phyloP scores from a whole-genome alignment of 2,113 vertebrate genomes.

The Nerophis lumbriciformis region DNA sequence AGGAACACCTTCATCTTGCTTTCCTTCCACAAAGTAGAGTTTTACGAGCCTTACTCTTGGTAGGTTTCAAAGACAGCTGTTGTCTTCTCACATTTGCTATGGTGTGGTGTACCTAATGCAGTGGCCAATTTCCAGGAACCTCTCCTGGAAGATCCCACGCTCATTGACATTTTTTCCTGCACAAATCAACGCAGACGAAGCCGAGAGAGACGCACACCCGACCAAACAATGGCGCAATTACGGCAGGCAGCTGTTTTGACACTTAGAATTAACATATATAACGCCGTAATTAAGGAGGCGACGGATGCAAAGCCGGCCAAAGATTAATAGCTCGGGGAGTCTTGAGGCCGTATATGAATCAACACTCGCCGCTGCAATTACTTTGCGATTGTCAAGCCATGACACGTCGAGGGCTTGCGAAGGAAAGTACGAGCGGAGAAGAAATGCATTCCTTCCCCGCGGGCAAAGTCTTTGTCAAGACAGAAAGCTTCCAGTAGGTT shows the following conservation, averaged over 20 bases:
- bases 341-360: slow-evolving; percentile 14
- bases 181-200: not conserved
- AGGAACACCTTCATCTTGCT: too few species aligned
- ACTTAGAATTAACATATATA: slow-evolving; percentile 46
- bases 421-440: slow-evolving; percentile 16
- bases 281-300: slow-evolving; percentile 34
- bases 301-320: slow-evolving; percentile 21
- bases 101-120: too few species aligned
- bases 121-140: not conserved
- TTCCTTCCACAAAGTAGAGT: too few species aligned
- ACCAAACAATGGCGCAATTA: slow-evolving; percentile 38
- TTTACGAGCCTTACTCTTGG: too few species aligned
- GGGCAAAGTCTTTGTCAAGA: slow-evolving; percentile 5
- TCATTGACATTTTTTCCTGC: not conserved
- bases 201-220: slow-evolving; percentile 12
- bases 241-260: slow-evolving; percentile 20
- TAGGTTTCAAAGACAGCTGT: too few species aligned
- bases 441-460: slow-evolving; percentile 14
- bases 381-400: slow-evolving; percentile 31
- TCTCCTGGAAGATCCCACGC: not conserved
- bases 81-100: too few species aligned
- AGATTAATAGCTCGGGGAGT: slow-evolving; percentile 34
- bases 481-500: slow-evolving; percentile 28
- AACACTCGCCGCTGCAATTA: slow-evolving; percentile 12
- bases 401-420: slow-evolving; percentile 6